Evolutionary conservation across 2,797 vertebrate genomes (phyloP).

Genomic region (Botia almorhae): DNA sequence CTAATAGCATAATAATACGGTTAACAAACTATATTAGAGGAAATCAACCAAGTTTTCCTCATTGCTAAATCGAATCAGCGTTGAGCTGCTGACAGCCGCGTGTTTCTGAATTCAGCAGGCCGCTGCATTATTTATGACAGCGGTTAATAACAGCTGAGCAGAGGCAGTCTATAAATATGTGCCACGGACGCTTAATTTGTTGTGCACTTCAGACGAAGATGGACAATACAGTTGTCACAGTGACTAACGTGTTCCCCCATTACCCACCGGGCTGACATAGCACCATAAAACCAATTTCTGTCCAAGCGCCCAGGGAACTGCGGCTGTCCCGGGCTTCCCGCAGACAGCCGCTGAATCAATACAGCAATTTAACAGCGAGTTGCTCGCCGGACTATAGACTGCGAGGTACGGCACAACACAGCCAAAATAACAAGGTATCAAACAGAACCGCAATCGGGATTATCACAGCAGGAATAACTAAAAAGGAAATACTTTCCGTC

Average conservation of each 20-base stretch:
- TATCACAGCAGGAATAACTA: not conserved
- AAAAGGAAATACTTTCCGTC: not conserved
- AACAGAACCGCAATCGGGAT: slow-evolving; percentile 3
- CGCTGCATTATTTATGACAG: slow-evolving; percentile 64
- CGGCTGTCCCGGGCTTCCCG: slow-evolving; percentile 22
- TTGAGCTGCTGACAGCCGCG: too few relatives aligned
- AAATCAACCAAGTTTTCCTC: slow-evolving; percentile 28
- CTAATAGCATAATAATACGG: not conserved
- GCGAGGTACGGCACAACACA: not conserved
- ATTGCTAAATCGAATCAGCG: slow-evolving; percentile 33
- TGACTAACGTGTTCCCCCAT: slow-evolving; percentile 62
- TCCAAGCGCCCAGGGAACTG: slow-evolving; percentile 29
- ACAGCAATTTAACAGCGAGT: slow-evolving; percentile 46
- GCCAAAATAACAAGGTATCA: not conserved
- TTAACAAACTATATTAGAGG: slow-evolving; percentile 42
- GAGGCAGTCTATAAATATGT: slow-evolving; percentile 66
- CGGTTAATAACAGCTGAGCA: slow-evolving; percentile 53
- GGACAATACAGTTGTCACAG: slow-evolving; percentile 64
- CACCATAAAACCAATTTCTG: slow-evolving; percentile 57
- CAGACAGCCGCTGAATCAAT: slow-evolving; percentile 54
- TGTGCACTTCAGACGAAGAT: slow-evolving; percentile 59
- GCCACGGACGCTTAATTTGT: slow-evolving; percentile 65
- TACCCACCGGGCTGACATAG: slow-evolving; percentile 59
- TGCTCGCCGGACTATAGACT: not conserved
- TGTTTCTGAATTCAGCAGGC: slow-evolving; percentile 57